phyloP scores from a whole-genome alignment of 2,113 vertebrate species.

The Struthio camelus region DNA sequence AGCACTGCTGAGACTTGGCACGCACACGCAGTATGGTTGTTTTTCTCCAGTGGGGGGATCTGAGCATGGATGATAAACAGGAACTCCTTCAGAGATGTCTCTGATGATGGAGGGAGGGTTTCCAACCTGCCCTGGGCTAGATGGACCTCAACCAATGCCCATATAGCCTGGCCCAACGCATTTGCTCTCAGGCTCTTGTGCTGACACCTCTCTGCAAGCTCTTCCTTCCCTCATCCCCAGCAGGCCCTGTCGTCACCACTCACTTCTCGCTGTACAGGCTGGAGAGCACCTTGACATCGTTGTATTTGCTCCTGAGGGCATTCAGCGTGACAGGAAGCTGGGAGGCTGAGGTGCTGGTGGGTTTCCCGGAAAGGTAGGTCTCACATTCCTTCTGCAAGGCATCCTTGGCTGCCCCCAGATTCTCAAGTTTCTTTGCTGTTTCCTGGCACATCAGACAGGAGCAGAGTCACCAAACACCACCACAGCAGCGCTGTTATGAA shows the following conservation, averaged over 20 bases:
- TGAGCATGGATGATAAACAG: neutral
- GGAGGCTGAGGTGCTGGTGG: conserved; percentile 71
- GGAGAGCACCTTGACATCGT: conserved; percentile 78
- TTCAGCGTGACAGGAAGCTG: conserved; percentile 82
- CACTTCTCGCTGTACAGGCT: conserved; percentile 90
- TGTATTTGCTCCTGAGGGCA: conserved; percentile 84
- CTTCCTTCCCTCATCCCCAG: neutral
- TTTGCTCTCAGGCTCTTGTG: neutral
- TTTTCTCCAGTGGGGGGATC: neutral
- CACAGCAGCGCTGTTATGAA: conserved; percentile 7
- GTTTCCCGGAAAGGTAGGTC: conserved; percentile 76
- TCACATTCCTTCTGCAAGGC: conserved; percentile 82
- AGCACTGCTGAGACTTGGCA: neutral
- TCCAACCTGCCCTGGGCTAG: neutral
- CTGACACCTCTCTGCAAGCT: neutral
- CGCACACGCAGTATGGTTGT: neutral
- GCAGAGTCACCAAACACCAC: conserved; percentile 12
- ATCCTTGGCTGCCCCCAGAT: conserved; percentile 82
- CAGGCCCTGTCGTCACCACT: conserved; percentile 16
- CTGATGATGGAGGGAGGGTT: neutral
- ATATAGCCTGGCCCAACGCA: neutral
- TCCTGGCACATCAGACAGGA: conserved; percentile 71
- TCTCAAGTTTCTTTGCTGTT: conserved; percentile 75
- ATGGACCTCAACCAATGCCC: neutral
- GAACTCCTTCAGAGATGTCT: neutral